These are phyloP conservation scores for Macropus fuliginosus DNA, from an alignment of 2,797 vertebrate species.

Conservation along the genomic window DNA sequence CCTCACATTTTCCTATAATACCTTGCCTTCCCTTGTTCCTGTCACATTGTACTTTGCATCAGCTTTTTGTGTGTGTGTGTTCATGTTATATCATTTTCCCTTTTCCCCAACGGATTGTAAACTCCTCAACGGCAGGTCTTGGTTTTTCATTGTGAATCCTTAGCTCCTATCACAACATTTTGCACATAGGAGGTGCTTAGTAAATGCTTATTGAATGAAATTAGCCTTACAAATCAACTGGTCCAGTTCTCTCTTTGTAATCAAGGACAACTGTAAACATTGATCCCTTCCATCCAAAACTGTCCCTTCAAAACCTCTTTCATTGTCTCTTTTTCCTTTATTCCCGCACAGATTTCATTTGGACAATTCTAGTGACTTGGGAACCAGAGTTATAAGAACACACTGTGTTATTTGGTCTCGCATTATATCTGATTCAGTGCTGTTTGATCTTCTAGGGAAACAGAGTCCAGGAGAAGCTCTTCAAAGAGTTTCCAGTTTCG, in stretches of 20 bases:
- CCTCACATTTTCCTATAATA: neutral
- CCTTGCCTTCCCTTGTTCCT: neutral
- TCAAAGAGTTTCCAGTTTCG: neutral
- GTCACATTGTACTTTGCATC: neutral
- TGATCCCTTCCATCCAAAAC: neutral
- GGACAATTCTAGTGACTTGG: neutral
- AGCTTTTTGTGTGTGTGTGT: neutral
- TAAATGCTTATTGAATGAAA: neutral
- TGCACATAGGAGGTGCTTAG: neutral
- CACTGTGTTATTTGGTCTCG: neutral
- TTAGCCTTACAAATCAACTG: neutral
- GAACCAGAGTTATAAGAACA: neutral
- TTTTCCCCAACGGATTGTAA: neutral
- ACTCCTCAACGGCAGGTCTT: neutral
- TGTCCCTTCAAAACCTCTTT: neutral
- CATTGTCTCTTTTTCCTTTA: neutral
- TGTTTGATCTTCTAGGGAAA: neutral
- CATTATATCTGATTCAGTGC: neutral
- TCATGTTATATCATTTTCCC: neutral
- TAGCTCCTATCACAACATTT: neutral
- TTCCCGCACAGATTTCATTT: neutral
- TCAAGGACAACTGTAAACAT: neutral
- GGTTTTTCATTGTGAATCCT: neutral
- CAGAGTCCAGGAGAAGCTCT: neutral
- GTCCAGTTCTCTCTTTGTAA: neutral